These are phyloP conservation scores for Actinopyga echinites DNA, from an alignment of 53 echinoderm and acorn worm species.

Conservation along the genomic window DNA sequence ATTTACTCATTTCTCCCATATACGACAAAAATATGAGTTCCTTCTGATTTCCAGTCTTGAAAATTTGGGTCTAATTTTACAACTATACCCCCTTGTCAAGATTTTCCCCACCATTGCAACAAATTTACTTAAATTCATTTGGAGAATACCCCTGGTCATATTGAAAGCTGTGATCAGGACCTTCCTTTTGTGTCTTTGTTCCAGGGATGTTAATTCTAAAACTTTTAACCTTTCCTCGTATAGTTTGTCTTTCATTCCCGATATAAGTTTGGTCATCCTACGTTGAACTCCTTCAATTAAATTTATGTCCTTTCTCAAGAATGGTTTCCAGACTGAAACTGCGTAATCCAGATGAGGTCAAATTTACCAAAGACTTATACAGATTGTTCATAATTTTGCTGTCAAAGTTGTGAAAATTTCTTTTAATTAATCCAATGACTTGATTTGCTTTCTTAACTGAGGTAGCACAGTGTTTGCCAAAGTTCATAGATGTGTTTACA, in stretches of 20 bases:
- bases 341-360: not conserved
- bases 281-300: not conserved
- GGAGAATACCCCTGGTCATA: not conserved
- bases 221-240: slow-evolving; percentile 4
- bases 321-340: not conserved
- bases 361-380: not conserved
- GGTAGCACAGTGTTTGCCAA: no score
- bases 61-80: no score
- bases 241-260: not conserved
- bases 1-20: no score
- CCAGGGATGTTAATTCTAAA: not conserved
- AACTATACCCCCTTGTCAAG: no score
- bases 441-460: no score
- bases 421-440: not conserved
- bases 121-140: not conserved
- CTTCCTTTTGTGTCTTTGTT: not conserved
- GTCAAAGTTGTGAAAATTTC: not conserved
- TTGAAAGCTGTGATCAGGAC: no score
- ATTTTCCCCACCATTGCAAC: no score
- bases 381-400: no score
- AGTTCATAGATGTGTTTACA: no score
- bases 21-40: no score
- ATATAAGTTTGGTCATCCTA: not conserved
- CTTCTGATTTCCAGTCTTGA: no score
- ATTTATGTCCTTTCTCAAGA: slow-evolving; percentile 26